Conservation (phyloP, 2,113 vertebrate genomes). For the Balaenoptera acutorostrata region DNA sequence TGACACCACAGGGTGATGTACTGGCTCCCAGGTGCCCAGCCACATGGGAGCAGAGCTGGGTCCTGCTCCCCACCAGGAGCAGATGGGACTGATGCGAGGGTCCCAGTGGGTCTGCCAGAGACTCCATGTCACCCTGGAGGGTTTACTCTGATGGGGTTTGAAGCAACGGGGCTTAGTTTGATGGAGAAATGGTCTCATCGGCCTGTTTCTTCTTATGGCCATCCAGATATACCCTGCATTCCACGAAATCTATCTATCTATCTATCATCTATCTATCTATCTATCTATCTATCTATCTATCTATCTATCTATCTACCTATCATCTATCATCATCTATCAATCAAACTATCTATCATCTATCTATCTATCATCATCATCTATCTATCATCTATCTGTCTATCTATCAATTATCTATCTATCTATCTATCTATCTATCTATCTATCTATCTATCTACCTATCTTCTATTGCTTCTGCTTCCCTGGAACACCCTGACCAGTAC, state of each 20-base stretch:
- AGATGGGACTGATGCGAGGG: accelerated
- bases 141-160: not conserved
- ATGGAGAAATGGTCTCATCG: accelerated
- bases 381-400: not conserved
- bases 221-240: not conserved
- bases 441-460: not conserved
- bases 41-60: accelerated
- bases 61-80: not conserved
- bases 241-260: not conserved
- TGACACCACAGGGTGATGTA: not conserved
- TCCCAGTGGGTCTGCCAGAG: accelerated
- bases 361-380: not conserved
- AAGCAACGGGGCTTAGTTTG: not conserved
- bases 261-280: not conserved
- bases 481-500: not conserved
- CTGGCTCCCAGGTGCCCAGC: not conserved
- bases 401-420: not conserved
- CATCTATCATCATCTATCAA: too few relatives aligned
- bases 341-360: not conserved
- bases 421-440: not conserved
- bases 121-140: too few relatives aligned
- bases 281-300: too few relatives aligned
- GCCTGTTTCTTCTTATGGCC: accelerated
- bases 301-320: too few relatives aligned
- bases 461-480: not conserved